Evolutionary conservation across 2,113 vertebrate genomes (phyloP).

Genomic region (Panthera uncia): DNA sequence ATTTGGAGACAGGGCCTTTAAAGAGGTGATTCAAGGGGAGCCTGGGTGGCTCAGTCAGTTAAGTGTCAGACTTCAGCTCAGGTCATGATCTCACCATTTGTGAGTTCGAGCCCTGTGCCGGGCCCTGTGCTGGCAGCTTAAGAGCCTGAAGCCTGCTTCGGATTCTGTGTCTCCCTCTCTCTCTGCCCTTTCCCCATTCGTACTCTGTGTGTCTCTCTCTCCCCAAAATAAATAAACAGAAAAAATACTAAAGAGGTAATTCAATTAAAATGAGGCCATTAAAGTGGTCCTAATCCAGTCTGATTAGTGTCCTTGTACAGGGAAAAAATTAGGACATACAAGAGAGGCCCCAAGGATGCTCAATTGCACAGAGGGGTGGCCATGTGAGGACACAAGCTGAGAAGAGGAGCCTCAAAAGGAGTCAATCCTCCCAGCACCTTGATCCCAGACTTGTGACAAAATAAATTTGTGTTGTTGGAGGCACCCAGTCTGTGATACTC

Average conservation of each 20-base stretch:
- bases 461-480: neutral
- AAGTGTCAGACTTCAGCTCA: too few relatives aligned
- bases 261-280: neutral
- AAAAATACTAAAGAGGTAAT: neutral
- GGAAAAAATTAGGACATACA: neutral
- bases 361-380: too few relatives aligned
- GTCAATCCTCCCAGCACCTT: accelerated
- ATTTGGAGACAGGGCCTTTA: neutral
- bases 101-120: too few relatives aligned
- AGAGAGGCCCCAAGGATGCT: neutral
- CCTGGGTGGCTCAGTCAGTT: too few relatives aligned
- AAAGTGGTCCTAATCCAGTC: neutral
- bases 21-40: neutral
- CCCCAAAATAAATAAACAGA: too few relatives aligned
- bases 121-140: too few relatives aligned
- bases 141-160: too few relatives aligned
- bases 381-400: neutral
- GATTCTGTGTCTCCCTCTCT: too few relatives aligned
- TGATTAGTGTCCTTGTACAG: neutral
- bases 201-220: too few relatives aligned
- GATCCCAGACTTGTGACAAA: neutral
- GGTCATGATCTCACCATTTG: too few relatives aligned
- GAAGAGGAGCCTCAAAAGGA: neutral
- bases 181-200: too few relatives aligned
- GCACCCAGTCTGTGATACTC: neutral